Conservation (phyloP, 1,140 invertebrate species). For the Aphelenchoides fujianensis region DNA sequence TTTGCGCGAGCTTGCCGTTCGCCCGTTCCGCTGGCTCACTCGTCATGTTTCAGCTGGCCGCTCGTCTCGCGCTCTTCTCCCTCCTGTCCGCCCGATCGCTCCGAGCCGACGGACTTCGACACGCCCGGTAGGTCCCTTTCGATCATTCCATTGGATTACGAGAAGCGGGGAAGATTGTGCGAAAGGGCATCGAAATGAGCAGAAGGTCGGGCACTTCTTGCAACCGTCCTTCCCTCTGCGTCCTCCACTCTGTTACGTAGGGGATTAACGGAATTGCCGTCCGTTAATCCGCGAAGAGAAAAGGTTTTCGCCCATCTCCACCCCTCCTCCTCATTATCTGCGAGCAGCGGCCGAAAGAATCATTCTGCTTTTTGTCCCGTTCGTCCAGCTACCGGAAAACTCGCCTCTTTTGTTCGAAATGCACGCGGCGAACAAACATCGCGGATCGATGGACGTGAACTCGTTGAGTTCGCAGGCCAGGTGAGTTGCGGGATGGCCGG, state of each 20-base stretch:
- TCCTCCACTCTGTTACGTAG: not conserved
- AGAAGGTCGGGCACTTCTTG: not conserved
- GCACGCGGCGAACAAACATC: not conserved
- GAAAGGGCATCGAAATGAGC: too few relatives aligned
- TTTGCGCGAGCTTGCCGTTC: not conserved
- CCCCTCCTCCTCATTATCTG: too few relatives aligned
- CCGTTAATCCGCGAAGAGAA: too few relatives aligned
- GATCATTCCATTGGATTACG: too few relatives aligned
- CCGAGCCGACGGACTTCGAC: not conserved
- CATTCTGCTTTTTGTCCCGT: too few relatives aligned
- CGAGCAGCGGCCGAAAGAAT: too few relatives aligned
- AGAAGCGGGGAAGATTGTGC: too few relatives aligned
- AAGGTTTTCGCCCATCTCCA: too few relatives aligned
- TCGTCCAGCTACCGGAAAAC: not conserved
- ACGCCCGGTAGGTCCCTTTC: not conserved
- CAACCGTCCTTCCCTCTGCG: not conserved
- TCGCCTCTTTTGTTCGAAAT: too few relatives aligned
- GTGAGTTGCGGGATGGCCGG: not conserved
- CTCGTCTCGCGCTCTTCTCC: not conserved
- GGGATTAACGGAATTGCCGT: not conserved
- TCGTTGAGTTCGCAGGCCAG: not conserved
- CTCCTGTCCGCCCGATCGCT: not conserved
- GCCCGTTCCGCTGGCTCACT: too few relatives aligned
- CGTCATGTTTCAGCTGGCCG: constrained; percentile 9
- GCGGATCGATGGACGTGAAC: not conserved